Percentiles rank a stretch among this genome's conserved stretches.
Evolutionary conservation across 2,113 vertebrate species (phyloP).

Genomic region (Nibea albiflora): DNA sequence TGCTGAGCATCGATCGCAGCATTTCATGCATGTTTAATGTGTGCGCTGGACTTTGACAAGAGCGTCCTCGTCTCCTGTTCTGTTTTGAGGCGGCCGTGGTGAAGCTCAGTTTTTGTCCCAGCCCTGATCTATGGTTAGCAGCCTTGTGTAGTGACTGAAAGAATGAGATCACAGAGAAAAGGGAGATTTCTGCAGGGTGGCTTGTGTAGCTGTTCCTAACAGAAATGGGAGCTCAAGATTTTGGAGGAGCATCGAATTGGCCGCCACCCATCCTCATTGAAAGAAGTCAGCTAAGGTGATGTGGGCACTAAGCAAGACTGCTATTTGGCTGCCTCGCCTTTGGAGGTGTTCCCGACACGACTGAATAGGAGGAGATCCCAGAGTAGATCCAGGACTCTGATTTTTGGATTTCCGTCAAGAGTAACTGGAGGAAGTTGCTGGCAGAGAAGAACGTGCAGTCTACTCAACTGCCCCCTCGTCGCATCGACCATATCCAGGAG

Average conservation of each 20-base stretch:
- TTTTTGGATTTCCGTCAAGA: neutral
- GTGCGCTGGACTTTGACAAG: neutral
- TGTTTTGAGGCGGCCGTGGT: neutral
- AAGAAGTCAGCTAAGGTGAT: constrained; percentile 26
- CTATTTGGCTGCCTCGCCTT: constrained; percentile 25
- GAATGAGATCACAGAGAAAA: neutral
- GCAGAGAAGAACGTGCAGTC: neutral
- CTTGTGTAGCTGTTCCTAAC: neutral
- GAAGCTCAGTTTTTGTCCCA: neutral
- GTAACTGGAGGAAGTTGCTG: constrained; percentile 1
- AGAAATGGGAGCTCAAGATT: neutral
- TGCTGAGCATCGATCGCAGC: neutral
- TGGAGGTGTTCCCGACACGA: constrained; percentile 28
- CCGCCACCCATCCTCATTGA: neutral
- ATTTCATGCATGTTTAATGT: constrained; percentile 15
- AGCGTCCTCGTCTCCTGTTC: neutral
- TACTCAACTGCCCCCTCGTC: constrained; percentile 5
- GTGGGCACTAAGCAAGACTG: constrained; percentile 14
- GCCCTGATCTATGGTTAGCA: neutral
- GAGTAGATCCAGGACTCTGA: neutral
- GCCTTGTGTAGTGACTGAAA: constrained; percentile 3
- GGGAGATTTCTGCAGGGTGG: neutral
- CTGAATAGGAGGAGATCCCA: constrained; percentile 21
- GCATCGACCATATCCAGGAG: constrained; percentile 9
- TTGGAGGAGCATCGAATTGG: neutral